Evolutionary conservation across 92 coral and sea anemone species (phyloP), one percentile per base, ranked within the genome.

Genomic region (Nematostella vectensis): DNA sequence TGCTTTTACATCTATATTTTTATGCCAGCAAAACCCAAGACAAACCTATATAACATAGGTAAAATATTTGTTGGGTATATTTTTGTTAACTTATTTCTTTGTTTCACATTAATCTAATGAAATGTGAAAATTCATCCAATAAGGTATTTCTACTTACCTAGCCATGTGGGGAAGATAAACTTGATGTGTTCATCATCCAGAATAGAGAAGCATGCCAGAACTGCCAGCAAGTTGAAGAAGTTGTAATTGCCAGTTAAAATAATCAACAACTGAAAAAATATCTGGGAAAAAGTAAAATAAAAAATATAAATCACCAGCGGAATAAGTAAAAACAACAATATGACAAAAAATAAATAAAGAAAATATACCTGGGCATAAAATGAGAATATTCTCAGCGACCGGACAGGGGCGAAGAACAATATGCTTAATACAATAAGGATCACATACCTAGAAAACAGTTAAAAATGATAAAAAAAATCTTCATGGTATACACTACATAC

Each of bases 241-340:
- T 91, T 91, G 55, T 91, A 91, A 63, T 91, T 91, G 4, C 98
- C 98, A 57, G 96, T 86, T 29, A 83, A 68, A 55, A 91, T 81
- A 8, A 91, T 91, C 62, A 91, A 49, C 19, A 83, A 63, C 67
- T 87, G 95, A 47, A 91, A 78, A 31, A 89, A 71, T 4, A 77
- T 60, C 97, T 89, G 81, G 20, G n/a, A n/a, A n/a, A 30, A 39
- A 24, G 47, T 40, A 64, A 27, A 51, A 38, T 31, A 70, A 17
- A 71, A 11, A 27, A 33, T 6, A 33, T 33, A 15, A 6, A 33
- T 6, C 40, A 33, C 40, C 8, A 33, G 15, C 15, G 40, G 15
- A 33, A 33, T 6, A 33, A 33, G 40, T 33, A 15, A 33, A 15
- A 33, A 15, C 15, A 15, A 33, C 15, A 33, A 33, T 33, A 33